These are phyloP conservation scores for Procavia capensis DNA, from an alignment of 2,113 vertebrate genomes.

Conservation along the genomic window DNA sequence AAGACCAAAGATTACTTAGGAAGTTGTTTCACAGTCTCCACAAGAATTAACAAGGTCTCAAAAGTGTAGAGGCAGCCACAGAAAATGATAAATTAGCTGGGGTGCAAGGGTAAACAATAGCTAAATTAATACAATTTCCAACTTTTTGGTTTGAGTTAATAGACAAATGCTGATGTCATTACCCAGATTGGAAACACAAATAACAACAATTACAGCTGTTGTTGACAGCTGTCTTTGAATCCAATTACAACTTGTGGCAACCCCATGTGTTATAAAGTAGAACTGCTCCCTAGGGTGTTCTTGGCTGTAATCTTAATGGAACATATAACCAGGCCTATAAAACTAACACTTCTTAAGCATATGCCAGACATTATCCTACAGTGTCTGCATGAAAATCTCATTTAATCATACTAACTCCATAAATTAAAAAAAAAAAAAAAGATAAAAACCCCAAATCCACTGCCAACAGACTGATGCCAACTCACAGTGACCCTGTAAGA, in stretches of 20 bases:
- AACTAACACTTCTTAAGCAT: background rate
- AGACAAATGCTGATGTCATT: conserved; percentile 3
- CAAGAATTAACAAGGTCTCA: background rate
- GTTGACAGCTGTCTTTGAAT: background rate
- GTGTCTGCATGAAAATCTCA: background rate
- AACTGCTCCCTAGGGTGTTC: background rate
- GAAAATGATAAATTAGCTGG: conserved; percentile 27
- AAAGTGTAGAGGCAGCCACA: background rate
- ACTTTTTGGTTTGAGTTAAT: background rate
- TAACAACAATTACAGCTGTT: background rate
- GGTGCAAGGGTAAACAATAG: no score
- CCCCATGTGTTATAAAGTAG: background rate
- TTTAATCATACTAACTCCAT: background rate
- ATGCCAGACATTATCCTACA: background rate
- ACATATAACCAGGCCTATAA: background rate
- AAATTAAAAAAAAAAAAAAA: no score
- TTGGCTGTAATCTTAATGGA: background rate
- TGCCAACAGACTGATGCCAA: no score
- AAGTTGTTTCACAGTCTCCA: background rate
- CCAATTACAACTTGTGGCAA: background rate
- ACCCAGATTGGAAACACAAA: background rate
- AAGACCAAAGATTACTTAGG: conserved; percentile 23
- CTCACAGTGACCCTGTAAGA: no score
- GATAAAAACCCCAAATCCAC: no score
- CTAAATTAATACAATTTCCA: conserved; percentile 44